Evolutionary conservation across 1,140 invertebrate genomes (phyloP), one percentile per base, ranked within the genome.

Genomic region (Lucilia cuprina): DNA sequence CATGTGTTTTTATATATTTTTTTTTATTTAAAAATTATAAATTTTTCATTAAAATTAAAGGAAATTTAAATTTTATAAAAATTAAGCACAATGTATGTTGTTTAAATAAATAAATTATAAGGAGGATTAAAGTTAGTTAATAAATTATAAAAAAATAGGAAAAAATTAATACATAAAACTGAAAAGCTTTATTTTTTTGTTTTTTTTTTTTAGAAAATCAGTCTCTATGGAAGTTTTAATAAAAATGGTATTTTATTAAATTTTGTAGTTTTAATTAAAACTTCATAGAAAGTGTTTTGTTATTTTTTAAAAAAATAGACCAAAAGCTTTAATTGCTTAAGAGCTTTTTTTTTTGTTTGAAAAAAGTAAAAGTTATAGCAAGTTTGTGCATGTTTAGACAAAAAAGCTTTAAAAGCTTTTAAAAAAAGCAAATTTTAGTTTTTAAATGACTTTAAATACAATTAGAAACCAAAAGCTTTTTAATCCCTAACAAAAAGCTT

Each of bases 181-280:
- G 10, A 85, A 83, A 85, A 85, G 84, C 82, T 84, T 82, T 84
- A 83, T 55, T 50, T 74, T 82, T 35, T 82, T 74, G 50, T 34
- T 49, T 80, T 60, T 35, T 70, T 70, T 82, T 41, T 60, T 60
- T 49, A 50, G n/a, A 49, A 34, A 87, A 85, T 87, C 87, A 89
- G 88, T 89, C 88, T 89, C 88, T 89, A 89, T 89, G 88, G 84
- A 89, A 89, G 88, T 89, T 89, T 86, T 86, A 87, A 89, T 88
- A 89, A 30, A 10, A 7, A 3, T 41, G 35, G 1, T 41, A 41
- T 3, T 82, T 34, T 74, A 49, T 83, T 14, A 70, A 70, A 70
- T 86, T 89, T 89, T 30, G 25, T 30, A 30, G 25, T 30, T 30
- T 30, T 2, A 30, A 30, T 89, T 82, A 87, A 84, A 89, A 89